Evolutionary conservation across 1,140 invertebrate species (phyloP).

Genomic region (Polypedilum vanderplanki): DNA sequence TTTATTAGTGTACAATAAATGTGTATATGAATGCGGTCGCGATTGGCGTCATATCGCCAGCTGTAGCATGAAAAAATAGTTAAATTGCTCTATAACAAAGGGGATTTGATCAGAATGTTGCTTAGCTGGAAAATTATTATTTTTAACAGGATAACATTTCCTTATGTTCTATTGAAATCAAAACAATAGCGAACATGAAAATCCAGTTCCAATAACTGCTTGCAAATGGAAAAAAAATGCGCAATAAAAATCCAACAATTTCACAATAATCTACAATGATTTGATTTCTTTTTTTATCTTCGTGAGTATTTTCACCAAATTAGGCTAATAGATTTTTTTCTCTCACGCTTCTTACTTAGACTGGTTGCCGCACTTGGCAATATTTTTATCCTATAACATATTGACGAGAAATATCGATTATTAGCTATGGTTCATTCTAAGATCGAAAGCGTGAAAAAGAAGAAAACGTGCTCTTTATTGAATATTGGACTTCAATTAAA

Average conservation of each 20-base stretch:
- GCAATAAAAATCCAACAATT: too few species aligned
- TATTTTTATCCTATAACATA: not conserved
- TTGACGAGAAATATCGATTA: not conserved
- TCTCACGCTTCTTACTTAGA: not conserved
- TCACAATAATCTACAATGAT: too few species aligned
- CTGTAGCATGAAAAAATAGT: not conserved
- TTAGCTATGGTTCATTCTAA: too few species aligned
- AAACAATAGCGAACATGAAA: too few species aligned
- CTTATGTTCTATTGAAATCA: too few species aligned
- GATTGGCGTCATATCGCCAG: not conserved
- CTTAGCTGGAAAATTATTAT: too few species aligned
- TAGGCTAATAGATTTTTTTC: conserved; percentile 1
- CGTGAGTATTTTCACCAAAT: not conserved
- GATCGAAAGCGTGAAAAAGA: not conserved
- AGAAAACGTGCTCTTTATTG: not conserved
- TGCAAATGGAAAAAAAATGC: too few species aligned
- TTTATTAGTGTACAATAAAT: not conserved
- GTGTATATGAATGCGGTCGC: conserved; percentile 9
- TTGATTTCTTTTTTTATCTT: too few species aligned
- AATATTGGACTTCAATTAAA: not conserved
- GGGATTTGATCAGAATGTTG: too few species aligned
- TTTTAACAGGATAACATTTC: too few species aligned
- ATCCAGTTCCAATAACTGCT: too few species aligned
- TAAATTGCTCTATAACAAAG: too few species aligned
- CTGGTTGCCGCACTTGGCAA: not conserved